phyloP scores from a whole-genome alignment of 2,113 vertebrate species.

The Phocoena sinus region DNA sequence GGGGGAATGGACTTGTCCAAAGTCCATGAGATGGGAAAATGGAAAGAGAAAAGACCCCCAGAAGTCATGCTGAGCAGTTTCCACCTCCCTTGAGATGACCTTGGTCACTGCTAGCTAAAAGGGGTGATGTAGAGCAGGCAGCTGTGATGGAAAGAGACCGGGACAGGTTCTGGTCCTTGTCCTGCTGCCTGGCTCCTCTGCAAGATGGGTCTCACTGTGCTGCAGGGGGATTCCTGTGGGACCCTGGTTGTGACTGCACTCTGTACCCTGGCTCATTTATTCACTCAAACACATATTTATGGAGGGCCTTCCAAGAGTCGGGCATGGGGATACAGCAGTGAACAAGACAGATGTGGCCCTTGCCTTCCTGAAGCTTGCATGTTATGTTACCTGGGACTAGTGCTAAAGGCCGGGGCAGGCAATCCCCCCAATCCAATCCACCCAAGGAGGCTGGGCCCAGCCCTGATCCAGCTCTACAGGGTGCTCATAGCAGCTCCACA shows the following conservation, averaged over 20 bases:
- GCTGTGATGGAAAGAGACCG: background rate
- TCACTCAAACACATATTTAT: background rate
- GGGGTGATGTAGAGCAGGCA: background rate
- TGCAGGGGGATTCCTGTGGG: background rate
- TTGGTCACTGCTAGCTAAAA: background rate
- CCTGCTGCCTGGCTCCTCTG: background rate
- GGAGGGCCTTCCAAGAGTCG: background rate
- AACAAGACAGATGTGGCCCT: background rate
- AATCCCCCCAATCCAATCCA: background rate
- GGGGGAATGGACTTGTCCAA: background rate
- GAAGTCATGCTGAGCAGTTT: background rate
- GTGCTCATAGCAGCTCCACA: background rate
- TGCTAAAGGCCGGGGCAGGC: background rate
- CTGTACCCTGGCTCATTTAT: background rate
- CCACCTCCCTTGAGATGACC: background rate
- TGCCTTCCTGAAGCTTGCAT: background rate
- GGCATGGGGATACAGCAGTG: background rate
- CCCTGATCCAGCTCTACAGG: background rate
- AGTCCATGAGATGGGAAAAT: background rate
- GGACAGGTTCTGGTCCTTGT: background rate
- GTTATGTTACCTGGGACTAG: background rate
- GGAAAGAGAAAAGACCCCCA: background rate
- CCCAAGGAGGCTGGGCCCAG: no score
- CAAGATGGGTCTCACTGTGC: background rate
- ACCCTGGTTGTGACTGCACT: rapidly evolving